Conservation (phyloP, 1,140 invertebrate genomes). For the Anoplophora glabripennis region DNA sequence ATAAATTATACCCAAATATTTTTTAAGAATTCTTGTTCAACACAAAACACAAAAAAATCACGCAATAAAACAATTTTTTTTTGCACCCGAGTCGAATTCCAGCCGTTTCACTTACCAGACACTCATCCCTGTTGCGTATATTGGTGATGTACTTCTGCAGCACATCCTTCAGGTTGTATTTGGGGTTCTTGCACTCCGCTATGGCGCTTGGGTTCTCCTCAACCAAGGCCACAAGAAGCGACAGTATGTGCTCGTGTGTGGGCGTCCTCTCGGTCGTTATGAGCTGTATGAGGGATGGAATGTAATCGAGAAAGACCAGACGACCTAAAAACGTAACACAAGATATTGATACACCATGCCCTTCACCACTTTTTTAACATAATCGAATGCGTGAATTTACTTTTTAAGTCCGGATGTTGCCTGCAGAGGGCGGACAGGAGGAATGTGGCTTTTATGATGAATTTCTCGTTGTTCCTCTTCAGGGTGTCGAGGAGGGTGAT, state of each 20-base stretch:
- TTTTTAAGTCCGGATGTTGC: slow-evolving; percentile 55
- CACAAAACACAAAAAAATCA: no score
- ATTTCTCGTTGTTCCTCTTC: slow-evolving; percentile 57
- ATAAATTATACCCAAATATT: no score
- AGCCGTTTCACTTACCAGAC: slow-evolving; percentile 16
- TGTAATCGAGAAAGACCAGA: slow-evolving; percentile 34
- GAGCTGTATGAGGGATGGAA: slow-evolving; percentile 37
- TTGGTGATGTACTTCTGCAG: slow-evolving; percentile 31
- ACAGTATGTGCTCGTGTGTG: slow-evolving; percentile 43
- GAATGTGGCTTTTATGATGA: slow-evolving; percentile 69
- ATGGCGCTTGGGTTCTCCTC: slow-evolving; percentile 36
- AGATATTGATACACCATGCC: background rate
- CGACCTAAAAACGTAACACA: slow-evolving; percentile 25
- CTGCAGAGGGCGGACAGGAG: slow-evolving; percentile 60
- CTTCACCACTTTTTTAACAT: background rate
- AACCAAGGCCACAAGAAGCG: slow-evolving; percentile 32
- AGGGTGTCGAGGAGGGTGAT: slow-evolving; percentile 60
- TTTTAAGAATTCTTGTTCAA: no score
- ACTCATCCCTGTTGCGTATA: slow-evolving; percentile 35
- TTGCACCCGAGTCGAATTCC: no score
- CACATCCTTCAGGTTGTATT: slow-evolving; percentile 32
- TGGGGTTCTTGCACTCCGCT: slow-evolving; percentile 33
- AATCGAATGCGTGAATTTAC: slow-evolving; percentile 47
- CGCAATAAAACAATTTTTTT: no score
- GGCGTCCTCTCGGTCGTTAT: slow-evolving; percentile 31